Conservation (phyloP, 2,113 vertebrate genomes). For the Oncorhynchus nerka region DNA sequence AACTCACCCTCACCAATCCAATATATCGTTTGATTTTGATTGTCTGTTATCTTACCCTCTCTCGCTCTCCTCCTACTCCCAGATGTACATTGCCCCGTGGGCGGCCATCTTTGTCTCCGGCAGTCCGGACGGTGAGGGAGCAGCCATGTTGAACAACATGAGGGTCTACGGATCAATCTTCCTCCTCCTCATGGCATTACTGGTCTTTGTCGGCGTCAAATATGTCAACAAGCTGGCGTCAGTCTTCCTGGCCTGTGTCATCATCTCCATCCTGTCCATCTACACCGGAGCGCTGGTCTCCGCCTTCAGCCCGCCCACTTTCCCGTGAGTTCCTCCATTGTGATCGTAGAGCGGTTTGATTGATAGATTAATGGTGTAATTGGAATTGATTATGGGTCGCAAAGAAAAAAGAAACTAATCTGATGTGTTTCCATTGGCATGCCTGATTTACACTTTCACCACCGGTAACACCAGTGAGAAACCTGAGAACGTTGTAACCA, state of each 20-base stretch:
- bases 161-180: constrained; percentile 86
- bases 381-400: too few relatives aligned
- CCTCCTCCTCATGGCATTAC: constrained; percentile 83
- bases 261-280: constrained; percentile 88
- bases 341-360: background rate
- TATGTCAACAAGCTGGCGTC: constrained; percentile 94
- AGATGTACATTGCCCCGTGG: constrained; percentile 84
- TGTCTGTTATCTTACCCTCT: background rate
- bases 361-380: background rate
- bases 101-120: constrained; percentile 79
- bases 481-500: too few relatives aligned
- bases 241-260: constrained; percentile 87
- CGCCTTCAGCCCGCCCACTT: constrained; percentile 79
- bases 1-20: background rate
- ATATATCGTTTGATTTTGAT: background rate
- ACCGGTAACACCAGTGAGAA: too few relatives aligned
- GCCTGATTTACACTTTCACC: too few relatives aligned
- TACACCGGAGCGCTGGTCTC: constrained; percentile 87
- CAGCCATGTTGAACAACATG: constrained; percentile 90
- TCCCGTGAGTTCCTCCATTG: constrained; percentile 73
- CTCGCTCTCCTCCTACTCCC: background rate
- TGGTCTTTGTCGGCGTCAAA: constrained; percentile 89
- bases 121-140: constrained; percentile 70
- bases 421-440: background rate
- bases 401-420: background rate